Base-by-base conservation (phyloP, 1,140 invertebrate genomes). In the Acromyrmex echinatior region DNA sequence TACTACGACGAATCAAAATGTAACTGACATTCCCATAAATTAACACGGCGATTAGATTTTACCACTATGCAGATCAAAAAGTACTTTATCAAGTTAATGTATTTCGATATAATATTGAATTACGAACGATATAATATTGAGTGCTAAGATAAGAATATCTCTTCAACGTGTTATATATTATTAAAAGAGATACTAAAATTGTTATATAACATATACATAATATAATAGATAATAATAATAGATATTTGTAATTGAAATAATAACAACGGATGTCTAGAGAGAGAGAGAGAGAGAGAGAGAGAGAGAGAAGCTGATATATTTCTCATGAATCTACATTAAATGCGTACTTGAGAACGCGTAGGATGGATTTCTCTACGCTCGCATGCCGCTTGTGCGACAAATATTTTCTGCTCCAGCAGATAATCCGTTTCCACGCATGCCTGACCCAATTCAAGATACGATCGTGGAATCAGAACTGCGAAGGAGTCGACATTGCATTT, bases 401-500 rank as follows among this genome's bases (percentile, higher is more conserved):
- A 76, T 74, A 84, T 84, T 84, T 76, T 84, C 80, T 51, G 80
- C 80, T 84, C 49, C 74, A 45, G 16, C 28, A 58, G 39, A 86
- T 58, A 78, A 79, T 66, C 31, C 60, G n/a, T 86, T 79, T 21
- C 10, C 60, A 79, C 82, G 82, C 74, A 79, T 86, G 73, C 74
- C 82, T 86, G 62, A 79, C 74, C 60, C 82, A 86, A 86, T 86
- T 85, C 58, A 65, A 9, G 16, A 77, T 77, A 65, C 74, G 82
- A 86, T 86, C 85, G 14, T 21, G 35, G 21, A 71, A 70, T 86
- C 35, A 56, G 16, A 56, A 56, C 14, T 86, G 51, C 66, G 65
- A 86, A 63, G 58, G 14, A 74, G 25, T 85, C 56, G 31, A 58
- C 28, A 63, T 62, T 74, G 81, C 68, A 51, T 65, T 70, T 66